These are phyloP conservation scores for Chamaea fasciata DNA, from an alignment of 2,113 vertebrate genomes.

Conservation along the genomic window DNA sequence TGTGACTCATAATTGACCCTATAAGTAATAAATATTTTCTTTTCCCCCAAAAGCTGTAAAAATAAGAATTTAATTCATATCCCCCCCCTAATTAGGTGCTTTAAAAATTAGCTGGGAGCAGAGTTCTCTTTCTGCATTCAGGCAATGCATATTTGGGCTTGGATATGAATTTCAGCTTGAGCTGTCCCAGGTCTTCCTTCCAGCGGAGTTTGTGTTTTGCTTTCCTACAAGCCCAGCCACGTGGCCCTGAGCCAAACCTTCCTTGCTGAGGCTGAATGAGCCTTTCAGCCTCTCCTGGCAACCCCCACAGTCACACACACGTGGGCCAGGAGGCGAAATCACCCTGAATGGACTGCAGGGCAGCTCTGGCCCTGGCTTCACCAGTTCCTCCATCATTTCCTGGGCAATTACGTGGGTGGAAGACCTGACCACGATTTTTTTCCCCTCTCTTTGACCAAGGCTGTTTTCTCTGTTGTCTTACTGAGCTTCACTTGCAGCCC, in stretches of 20 bases:
- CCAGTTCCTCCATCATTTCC: neutral
- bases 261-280: neutral
- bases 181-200: neutral
- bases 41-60: neutral
- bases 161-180: neutral
- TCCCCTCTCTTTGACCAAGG: neutral
- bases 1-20: neutral
- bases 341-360: neutral
- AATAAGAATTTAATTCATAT: neutral
- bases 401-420: neutral
- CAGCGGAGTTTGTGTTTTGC: neutral
- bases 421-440: neutral
- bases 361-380: neutral
- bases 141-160: neutral
- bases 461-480: neutral
- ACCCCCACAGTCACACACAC: neutral
- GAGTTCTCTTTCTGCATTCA: neutral
- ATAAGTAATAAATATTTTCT: neutral
- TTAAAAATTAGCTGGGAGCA: neutral
- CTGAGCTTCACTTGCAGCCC: neutral
- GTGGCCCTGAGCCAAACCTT: neutral
- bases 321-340: neutral
- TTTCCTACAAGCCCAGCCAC: neutral
- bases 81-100: neutral
- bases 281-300: conserved; percentile 10